Evolutionary conservation across 2,888 invertebrate genomes (phyloP).

Genomic region (Tachina lurida): DNA sequence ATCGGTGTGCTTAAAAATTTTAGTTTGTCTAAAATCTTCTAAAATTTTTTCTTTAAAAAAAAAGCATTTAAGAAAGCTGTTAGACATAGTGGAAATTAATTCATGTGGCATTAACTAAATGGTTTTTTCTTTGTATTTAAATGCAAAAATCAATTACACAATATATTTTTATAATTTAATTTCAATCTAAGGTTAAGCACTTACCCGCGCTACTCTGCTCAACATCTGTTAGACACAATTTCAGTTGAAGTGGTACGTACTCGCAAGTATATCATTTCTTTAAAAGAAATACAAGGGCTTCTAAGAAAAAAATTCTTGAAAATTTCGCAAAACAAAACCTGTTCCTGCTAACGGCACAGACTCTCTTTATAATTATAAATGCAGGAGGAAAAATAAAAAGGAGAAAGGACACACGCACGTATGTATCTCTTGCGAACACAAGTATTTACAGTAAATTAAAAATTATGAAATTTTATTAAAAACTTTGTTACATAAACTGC

Average conservation of each 20-base stretch:
- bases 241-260: background rate
- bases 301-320: background rate
- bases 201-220: background rate
- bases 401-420: background rate
- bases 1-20: no score
- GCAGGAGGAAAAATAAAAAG: background rate
- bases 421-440: no score
- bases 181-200: background rate
- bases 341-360: no score
- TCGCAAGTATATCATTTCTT: background rate
- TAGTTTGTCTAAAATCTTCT: no score
- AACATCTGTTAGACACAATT: background rate
- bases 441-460: no score
- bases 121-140: background rate
- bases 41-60: background rate
- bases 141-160: background rate
- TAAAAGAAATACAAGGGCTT: background rate
- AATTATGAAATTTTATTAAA: no score
- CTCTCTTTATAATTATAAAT: no score
- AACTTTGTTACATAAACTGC: no score
- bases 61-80: background rate
- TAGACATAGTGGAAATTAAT: background rate
- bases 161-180: background rate
- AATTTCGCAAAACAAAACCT: no score
- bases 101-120: background rate